phyloP scores from a whole-genome alignment of 2,888 invertebrate genomes.

The Trileptium ribeirensis region DNA sequence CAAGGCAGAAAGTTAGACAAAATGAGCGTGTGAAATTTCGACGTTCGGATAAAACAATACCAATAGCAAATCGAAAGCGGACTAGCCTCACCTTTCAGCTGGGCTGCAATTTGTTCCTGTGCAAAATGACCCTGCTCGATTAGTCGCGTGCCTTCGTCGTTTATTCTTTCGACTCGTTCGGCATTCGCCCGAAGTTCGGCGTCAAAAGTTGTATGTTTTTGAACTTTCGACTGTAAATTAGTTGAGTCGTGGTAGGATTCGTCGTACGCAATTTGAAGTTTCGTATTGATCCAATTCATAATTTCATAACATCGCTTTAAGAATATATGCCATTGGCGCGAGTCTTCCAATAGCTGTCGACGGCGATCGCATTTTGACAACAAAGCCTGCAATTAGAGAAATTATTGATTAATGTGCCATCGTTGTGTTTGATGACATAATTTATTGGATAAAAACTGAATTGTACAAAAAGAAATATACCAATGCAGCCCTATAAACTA shows the following conservation, averaged over 20 bases:
- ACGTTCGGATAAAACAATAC: too few species aligned
- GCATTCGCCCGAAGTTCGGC: slow-evolving; percentile 85
- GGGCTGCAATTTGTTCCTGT: slow-evolving; percentile 65
- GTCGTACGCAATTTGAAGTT: slow-evolving; percentile 77
- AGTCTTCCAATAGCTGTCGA: background rate
- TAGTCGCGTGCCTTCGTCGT: slow-evolving; percentile 54
- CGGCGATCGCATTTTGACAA: background rate
- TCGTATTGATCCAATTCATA: slow-evolving; percentile 79
- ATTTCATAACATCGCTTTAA: slow-evolving; percentile 52
- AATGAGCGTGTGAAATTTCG: too few species aligned
- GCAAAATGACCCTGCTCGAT: slow-evolving; percentile 77
- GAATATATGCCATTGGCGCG: slow-evolving; percentile 32
- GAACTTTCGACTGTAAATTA: slow-evolving; percentile 72
- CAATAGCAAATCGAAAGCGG: too few species aligned
- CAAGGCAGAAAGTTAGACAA: too few species aligned
- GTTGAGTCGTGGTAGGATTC: slow-evolving; percentile 77
- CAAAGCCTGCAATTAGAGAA: too few species aligned
- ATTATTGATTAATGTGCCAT: too few species aligned
- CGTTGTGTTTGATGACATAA: too few species aligned
- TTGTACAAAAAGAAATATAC: too few species aligned
- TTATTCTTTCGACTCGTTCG: slow-evolving; percentile 55
- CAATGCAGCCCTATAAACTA: too few species aligned
- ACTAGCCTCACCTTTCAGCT: slow-evolving; percentile 61
- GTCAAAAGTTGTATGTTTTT: slow-evolving; percentile 90
- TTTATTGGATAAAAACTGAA: too few species aligned